phyloP scores from a whole-genome alignment of 2,888 invertebrate genomes.

The Callosobruchus maculatus region DNA sequence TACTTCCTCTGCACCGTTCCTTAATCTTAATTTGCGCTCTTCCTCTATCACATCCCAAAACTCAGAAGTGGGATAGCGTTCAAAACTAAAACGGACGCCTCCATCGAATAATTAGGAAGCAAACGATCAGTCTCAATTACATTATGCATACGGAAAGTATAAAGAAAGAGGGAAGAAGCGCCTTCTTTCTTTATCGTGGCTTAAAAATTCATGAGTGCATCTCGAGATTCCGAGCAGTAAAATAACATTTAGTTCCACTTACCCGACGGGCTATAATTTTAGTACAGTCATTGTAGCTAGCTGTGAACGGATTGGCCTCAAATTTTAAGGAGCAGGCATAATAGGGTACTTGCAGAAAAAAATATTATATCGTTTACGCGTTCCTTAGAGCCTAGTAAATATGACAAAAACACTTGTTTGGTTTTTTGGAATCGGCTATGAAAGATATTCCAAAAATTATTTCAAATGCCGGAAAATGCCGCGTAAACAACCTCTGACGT shows the following conservation, averaged over 20 bases:
- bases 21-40: background rate
- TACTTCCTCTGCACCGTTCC: background rate
- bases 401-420: no score
- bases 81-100: background rate
- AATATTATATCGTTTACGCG: no score
- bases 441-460: no score
- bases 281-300: background rate
- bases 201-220: conserved; percentile 22
- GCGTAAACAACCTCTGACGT: no score
- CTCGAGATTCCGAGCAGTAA: conserved; percentile 8
- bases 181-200: conserved; percentile 1
- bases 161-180: background rate
- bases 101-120: background rate
- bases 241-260: conserved; percentile 26
- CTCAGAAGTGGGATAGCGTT: background rate
- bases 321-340: no score
- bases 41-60: background rate
- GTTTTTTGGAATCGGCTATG: no score
- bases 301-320: no score
- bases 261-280: background rate
- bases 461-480: no score
- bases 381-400: no score
- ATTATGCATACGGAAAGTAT: background rate
- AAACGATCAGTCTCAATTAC: background rate
- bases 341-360: no score